Conservation (phyloP, 2,113 vertebrate genomes). For the Nipponia nippon region DNA sequence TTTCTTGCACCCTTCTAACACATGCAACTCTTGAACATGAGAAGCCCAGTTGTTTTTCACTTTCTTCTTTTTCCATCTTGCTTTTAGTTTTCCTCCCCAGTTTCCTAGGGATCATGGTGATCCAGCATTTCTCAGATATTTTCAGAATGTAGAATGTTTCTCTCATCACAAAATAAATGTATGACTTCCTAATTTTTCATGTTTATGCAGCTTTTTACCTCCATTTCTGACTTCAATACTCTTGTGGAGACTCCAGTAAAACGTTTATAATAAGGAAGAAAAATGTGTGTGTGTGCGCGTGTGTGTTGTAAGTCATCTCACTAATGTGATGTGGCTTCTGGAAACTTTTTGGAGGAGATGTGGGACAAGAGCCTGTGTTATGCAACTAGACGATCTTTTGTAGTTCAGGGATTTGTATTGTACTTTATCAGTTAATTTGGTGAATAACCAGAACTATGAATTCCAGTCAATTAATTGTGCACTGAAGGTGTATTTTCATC, state of each 20-base stretch:
- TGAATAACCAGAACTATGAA: neutral
- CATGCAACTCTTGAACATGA: neutral
- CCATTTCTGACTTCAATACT: neutral
- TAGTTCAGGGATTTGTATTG: neutral
- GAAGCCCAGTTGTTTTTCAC: neutral
- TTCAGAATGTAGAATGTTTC: neutral
- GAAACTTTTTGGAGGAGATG: neutral
- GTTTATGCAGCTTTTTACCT: neutral
- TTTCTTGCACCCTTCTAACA: neutral
- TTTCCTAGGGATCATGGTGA: neutral
- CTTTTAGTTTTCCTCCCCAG: neutral
- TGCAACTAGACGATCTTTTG: neutral
- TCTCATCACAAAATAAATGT: neutral
- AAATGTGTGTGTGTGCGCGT: neutral
- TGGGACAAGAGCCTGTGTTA: neutral
- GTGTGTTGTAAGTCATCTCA: neutral
- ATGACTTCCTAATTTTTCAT: neutral
- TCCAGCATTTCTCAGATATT: neutral
- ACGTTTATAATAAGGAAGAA: neutral
- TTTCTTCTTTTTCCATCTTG: neutral
- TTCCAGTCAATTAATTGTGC: neutral
- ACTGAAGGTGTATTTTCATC: neutral
- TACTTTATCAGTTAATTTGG: neutral
- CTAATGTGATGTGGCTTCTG: neutral
- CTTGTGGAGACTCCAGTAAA: neutral